These are phyloP conservation scores for Eristalis intricaria DNA, from an alignment of 2,888 invertebrate genomes.

Conservation along the genomic window DNA sequence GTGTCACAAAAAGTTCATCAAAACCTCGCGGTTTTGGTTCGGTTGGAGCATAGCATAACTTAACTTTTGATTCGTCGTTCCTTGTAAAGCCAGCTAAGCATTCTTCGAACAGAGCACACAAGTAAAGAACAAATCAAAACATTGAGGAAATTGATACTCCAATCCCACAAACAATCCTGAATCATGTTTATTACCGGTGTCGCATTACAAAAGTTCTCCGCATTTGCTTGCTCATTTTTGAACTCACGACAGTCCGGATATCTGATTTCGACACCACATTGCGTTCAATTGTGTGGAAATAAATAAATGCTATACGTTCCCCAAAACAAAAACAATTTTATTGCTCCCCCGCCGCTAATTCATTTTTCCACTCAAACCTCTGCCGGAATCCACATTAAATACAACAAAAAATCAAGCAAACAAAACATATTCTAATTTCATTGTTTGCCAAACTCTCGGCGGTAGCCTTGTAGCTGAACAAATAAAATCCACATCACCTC, in stretches of 20 bases:
- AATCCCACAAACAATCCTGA: neutral
- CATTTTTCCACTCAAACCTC: neutral
- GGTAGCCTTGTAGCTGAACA: neutral
- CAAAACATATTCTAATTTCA: neutral
- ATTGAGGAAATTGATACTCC: too few species aligned
- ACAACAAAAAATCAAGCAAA: neutral
- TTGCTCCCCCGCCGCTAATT: neutral
- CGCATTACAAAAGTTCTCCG: neutral
- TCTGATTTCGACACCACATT: neutral
- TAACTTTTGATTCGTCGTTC: too few species aligned
- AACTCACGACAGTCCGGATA: neutral
- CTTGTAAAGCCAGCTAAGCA: too few species aligned
- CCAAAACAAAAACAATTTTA: neutral
- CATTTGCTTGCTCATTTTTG: neutral
- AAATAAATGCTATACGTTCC: neutral
- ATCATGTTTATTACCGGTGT: neutral
- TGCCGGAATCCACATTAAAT: neutral
- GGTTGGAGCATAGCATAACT: too few species aligned
- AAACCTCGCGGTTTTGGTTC: too few species aligned
- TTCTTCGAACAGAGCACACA: too few species aligned
- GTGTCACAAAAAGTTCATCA: too few species aligned
- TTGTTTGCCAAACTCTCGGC: neutral
- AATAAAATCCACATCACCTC: neutral
- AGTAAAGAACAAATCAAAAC: too few species aligned
- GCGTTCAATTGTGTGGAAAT: neutral